Evolutionary conservation across 2,888 invertebrate species (phyloP).

Genomic region (Troilus luridus): DNA sequence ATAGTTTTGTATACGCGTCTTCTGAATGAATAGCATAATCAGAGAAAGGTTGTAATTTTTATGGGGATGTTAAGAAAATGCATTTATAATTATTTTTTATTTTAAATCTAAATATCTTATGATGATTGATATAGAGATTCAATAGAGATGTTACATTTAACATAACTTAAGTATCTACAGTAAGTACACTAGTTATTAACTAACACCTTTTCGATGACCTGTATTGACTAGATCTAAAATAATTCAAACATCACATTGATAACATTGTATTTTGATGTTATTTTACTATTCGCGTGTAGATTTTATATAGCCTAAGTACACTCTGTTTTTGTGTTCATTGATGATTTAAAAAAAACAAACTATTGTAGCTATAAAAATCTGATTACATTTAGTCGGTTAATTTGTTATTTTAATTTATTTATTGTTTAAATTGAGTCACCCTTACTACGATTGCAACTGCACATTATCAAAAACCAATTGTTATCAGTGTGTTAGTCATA

Average conservation of each 20-base stretch:
- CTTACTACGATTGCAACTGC: no score
- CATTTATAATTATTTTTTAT: not conserved
- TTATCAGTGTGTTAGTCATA: not conserved
- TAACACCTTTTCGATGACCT: conserved; percentile 1
- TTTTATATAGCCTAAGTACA: not conserved
- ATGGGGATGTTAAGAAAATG: not conserved
- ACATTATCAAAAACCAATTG: no score
- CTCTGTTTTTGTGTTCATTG: not conserved
- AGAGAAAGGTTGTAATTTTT: not conserved
- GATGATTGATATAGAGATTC: not conserved
- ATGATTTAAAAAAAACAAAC: not conserved
- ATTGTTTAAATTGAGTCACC: not conserved
- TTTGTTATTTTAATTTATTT: not conserved
- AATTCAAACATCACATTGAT: not conserved
- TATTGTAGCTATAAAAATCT: not conserved
- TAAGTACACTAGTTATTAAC: not conserved
- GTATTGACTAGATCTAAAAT: conserved; percentile 11
- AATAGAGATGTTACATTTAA: not conserved
- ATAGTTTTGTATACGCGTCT: no score
- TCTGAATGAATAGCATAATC: no score
- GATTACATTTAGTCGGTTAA: not conserved
- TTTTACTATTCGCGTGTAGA: not conserved
- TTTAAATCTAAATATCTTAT: not conserved
- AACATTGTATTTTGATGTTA: not conserved
- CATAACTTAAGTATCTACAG: not conserved